These are phyloP conservation scores for Muscicapa comitata DNA, from an alignment of 2,797 vertebrate genomes.

Conservation along the genomic window DNA sequence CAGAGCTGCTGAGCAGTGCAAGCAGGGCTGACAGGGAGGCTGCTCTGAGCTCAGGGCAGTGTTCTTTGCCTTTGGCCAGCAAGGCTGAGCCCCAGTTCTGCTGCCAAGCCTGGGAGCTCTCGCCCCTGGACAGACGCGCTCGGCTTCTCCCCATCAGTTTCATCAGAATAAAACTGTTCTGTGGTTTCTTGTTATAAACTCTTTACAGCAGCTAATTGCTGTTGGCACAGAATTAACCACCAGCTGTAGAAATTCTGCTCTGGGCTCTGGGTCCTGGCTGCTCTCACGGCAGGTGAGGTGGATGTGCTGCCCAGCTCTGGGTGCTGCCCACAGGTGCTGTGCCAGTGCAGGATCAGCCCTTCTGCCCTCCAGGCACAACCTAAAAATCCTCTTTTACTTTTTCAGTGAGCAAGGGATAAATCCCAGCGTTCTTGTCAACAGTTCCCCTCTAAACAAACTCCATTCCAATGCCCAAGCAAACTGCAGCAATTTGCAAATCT, in stretches of 20 bases:
- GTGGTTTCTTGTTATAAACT: slow-evolving; percentile 61
- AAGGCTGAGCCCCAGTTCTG: background rate
- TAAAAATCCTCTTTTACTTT: background rate
- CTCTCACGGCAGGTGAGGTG: background rate
- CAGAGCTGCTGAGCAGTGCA: background rate
- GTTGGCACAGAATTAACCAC: slow-evolving; percentile 45
- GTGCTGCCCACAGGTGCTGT: background rate
- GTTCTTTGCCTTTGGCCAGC: slow-evolving; percentile 1
- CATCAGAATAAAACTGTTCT: slow-evolving; percentile 46
- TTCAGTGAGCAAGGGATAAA: background rate
- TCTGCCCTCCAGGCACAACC: background rate
- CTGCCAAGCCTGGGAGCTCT: slow-evolving; percentile 48
- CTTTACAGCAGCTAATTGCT: slow-evolving; percentile 56
- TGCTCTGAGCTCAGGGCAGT: background rate
- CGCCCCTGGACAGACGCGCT: slow-evolving; percentile 3
- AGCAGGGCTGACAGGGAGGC: background rate
- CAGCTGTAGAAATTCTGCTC: slow-evolving; percentile 9
- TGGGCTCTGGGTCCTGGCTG: slow-evolving; percentile 17
- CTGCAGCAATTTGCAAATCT: background rate
- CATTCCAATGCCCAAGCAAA: background rate
- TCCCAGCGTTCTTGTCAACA: background rate
- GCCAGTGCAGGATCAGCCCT: background rate
- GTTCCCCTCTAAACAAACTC: background rate
- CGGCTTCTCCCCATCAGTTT: background rate
- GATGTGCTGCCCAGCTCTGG: background rate